Evolutionary conservation across 2,797 vertebrate genomes (phyloP), one percentile per base, ranked within the genome.

Genomic region (Falco columbarius): DNA sequence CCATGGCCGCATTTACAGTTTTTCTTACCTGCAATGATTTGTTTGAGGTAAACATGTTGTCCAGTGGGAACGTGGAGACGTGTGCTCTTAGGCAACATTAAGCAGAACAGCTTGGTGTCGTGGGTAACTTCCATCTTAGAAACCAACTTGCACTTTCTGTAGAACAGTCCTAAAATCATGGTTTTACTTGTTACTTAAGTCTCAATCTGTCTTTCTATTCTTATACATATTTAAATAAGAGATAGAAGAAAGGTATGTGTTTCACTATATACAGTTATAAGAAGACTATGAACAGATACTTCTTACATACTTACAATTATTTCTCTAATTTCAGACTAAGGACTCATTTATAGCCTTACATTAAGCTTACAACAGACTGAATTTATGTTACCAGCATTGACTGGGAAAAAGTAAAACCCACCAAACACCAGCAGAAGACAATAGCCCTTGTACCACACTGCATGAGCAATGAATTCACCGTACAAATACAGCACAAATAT

Each of bases 41-140:
- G 97, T 97, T 98, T 99, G 98, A 99, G 99, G 98, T 99, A 99
- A 98, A 99, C 86, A 13, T 99, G 99, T 84, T 98, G 98, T 86
- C 99, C 99, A 40, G 98, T 94, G 73, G 99, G 99, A 96, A 99
- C 97, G 8, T 73, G 93, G 95, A 99, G 98, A 89, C 98, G 96
- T 38, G 98, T 98, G 95, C 98, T 98, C 76, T 91, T 94, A 36
- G 99, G 99, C 79, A 99, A 98, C 87, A 97, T 97, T 47, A 99
- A 95, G 92, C 98, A 98, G 95, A 99, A 98, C 54, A 99, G 88
- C 65, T 97, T 98, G 3, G 98, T 99, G 97, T 99, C 98, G 4
- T 99, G 98, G 77, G 98, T 99, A 81, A 99, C 98, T 36, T 98
- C 97, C 21, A 97, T 98, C 98, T 99, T 99, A 10, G 99, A 99